Percentiles rank a stretch among this genome's conserved stretches.
Conservation (phyloP, 2,113 vertebrate genomes). For the Penelope pileata region DNA sequence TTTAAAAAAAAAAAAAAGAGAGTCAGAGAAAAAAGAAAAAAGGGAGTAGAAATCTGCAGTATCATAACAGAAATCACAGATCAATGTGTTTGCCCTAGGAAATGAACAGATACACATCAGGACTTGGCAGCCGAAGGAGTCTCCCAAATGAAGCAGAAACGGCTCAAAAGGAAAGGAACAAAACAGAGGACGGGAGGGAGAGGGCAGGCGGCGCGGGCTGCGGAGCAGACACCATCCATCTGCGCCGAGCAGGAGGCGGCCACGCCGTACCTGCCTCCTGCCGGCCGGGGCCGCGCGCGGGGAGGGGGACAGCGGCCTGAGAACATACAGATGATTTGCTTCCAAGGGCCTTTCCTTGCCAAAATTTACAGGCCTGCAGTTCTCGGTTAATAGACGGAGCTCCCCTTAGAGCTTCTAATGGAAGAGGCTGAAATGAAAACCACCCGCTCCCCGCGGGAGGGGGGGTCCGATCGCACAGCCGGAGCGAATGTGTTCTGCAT, state of each 20-base stretch:
- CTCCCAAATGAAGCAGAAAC: slow-evolving; percentile 64
- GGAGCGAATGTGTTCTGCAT: slow-evolving; percentile 22
- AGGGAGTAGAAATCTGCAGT: slow-evolving; percentile 37
- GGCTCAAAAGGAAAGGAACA: slow-evolving; percentile 43
- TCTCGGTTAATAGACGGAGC: slow-evolving; percentile 60
- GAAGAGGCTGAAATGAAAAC: slow-evolving; percentile 70
- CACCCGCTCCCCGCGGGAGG: slow-evolving; percentile 35
- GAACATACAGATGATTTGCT: slow-evolving; percentile 55
- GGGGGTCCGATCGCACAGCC: slow-evolving; percentile 36
- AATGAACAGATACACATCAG: slow-evolving; percentile 66
- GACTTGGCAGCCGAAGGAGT: slow-evolving; percentile 58
- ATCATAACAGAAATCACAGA: slow-evolving; percentile 68
- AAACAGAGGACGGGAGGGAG: not conserved
- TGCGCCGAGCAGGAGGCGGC: slow-evolving; percentile 41
- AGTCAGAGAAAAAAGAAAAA: not conserved
- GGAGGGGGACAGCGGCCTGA: slow-evolving; percentile 55
- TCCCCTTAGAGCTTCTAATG: slow-evolving; percentile 66
- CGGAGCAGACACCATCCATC: slow-evolving; percentile 46
- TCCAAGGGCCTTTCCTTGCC: slow-evolving; percentile 65
- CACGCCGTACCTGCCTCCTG: slow-evolving; percentile 50
- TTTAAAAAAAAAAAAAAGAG: not conserved
- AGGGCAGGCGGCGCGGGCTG: not conserved
- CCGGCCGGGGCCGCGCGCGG: not conserved
- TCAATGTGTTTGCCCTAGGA: slow-evolving; percentile 60
- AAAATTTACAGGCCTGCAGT: slow-evolving; percentile 61